These are phyloP conservation scores for Helicoverpa armigera DNA, from an alignment of 1,140 invertebrate species.

Conservation along the genomic window DNA sequence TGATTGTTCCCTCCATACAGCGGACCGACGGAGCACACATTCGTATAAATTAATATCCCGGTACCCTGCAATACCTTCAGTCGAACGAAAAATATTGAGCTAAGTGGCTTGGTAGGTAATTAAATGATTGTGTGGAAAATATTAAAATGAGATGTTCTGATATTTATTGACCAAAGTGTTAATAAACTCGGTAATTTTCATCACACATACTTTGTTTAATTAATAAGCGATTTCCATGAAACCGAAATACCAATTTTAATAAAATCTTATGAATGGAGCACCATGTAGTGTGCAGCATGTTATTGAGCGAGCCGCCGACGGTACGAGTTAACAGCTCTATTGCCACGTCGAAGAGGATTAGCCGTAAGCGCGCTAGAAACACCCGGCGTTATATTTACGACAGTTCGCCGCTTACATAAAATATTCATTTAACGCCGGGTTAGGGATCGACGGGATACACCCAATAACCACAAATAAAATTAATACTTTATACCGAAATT, in stretches of 20 bases:
- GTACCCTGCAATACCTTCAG: not conserved
- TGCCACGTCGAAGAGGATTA: constrained; percentile 20
- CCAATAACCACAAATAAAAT: constrained; percentile 40
- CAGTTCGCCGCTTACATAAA: constrained; percentile 28
- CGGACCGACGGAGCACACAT: constrained; percentile 2
- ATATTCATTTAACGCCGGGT: constrained; percentile 38
- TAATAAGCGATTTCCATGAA: no score
- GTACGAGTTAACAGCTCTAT: constrained; percentile 37
- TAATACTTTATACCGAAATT: constrained; percentile 24
- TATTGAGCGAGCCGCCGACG: not conserved
- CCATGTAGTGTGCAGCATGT: no score
- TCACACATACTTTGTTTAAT: no score
- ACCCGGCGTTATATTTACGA: constrained; percentile 29
- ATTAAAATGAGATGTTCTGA: not conserved
- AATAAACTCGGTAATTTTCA: no score
- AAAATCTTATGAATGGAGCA: not conserved
- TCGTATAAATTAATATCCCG: constrained; percentile 9
- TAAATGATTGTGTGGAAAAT: constrained; percentile 5
- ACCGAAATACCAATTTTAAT: no score
- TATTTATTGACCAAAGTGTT: not conserved
- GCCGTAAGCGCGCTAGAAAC: constrained; percentile 16
- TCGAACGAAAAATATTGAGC: not conserved
- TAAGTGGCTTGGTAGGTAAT: constrained; percentile 6
- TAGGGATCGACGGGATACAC: constrained; percentile 14
- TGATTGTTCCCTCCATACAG: not conserved